These are phyloP conservation scores for Oreotrochilus melanogaster DNA, from an alignment of 2,113 vertebrate genomes.

Conservation along the genomic window DNA sequence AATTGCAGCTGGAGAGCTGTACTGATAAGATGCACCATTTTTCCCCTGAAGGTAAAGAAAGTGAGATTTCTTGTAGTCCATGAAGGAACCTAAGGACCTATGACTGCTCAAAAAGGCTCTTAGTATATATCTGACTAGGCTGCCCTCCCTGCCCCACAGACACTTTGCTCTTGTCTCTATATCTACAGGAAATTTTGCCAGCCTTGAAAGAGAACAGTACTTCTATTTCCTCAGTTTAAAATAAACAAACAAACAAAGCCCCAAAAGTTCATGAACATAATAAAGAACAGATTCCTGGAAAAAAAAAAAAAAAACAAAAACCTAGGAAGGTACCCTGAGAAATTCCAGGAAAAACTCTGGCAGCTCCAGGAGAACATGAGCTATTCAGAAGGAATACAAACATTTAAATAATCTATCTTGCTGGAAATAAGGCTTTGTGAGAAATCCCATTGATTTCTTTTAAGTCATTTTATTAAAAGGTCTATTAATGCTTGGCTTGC, in stretches of 20 bases:
- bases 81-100: neutral
- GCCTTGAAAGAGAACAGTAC: neutral
- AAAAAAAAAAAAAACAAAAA: neutral
- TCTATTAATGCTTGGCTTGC: slow-evolving; percentile 64
- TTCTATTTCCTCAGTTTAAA: neutral
- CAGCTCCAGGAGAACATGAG: neutral
- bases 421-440: slow-evolving; percentile 54
- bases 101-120: neutral
- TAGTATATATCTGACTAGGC: neutral
- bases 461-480: slow-evolving; percentile 64
- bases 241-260: neutral
- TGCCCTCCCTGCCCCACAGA: neutral
- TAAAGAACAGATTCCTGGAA: neutral
- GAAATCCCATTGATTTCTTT: slow-evolving; percentile 53
- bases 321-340: neutral
- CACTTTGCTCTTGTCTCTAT: neutral
- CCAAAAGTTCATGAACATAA: neutral
- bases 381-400: slow-evolving; percentile 41
- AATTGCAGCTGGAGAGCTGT: neutral
- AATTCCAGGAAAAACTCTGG: slow-evolving; percentile 21
- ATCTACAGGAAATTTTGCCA: neutral
- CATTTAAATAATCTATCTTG: slow-evolving; percentile 36
- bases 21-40: neutral
- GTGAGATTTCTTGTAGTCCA: neutral
- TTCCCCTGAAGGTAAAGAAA: neutral